Percentiles rank a stretch among this genome's conserved stretches.
These are phyloP conservation scores for Phoxinus phoxinus DNA, from an alignment of 2,113 vertebrate species.

Conservation along the genomic window DNA sequence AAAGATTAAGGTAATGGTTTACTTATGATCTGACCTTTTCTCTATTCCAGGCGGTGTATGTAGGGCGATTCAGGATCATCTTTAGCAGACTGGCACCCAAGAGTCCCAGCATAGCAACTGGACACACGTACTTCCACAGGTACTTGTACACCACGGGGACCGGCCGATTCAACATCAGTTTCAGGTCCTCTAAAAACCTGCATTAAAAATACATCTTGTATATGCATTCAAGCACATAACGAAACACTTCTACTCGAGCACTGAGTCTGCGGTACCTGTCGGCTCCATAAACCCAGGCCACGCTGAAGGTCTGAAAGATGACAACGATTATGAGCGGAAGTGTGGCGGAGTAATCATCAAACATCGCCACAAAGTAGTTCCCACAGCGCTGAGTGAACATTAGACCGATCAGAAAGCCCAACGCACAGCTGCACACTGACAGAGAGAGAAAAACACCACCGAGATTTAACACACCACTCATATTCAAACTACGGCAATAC, in stretches of 20 bases:
- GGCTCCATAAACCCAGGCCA: slow-evolving; percentile 84
- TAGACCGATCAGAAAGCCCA: slow-evolving; percentile 79
- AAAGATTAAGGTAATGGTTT: neutral
- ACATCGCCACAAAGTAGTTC: slow-evolving; percentile 84
- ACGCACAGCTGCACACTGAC: slow-evolving; percentile 74
- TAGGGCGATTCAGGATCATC: slow-evolving; percentile 68
- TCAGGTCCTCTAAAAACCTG: slow-evolving; percentile 82
- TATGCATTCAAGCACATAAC: neutral
- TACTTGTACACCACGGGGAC: slow-evolving; percentile 76
- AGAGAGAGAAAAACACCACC: neutral
- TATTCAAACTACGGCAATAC: slow-evolving; percentile 31
- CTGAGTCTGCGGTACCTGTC: slow-evolving; percentile 72
- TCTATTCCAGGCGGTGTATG: slow-evolving; percentile 80
- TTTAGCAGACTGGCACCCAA: slow-evolving; percentile 70
- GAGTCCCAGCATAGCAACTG: slow-evolving; percentile 77
- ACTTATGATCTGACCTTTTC: slow-evolving; percentile 61
- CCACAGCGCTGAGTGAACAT: slow-evolving; percentile 82
- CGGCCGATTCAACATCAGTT: slow-evolving; percentile 75
- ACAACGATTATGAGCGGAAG: slow-evolving; percentile 81
- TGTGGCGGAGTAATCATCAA: slow-evolving; percentile 80
- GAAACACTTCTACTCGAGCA: neutral
- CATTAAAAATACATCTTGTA: too few species aligned
- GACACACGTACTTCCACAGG: slow-evolving; percentile 82
- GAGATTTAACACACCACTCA: slow-evolving; percentile 41
- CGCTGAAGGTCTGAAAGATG: slow-evolving; percentile 79